phyloP scores from a whole-genome alignment of 64 coral and sea anemone genomes.

The Montipora efflorescens region DNA sequence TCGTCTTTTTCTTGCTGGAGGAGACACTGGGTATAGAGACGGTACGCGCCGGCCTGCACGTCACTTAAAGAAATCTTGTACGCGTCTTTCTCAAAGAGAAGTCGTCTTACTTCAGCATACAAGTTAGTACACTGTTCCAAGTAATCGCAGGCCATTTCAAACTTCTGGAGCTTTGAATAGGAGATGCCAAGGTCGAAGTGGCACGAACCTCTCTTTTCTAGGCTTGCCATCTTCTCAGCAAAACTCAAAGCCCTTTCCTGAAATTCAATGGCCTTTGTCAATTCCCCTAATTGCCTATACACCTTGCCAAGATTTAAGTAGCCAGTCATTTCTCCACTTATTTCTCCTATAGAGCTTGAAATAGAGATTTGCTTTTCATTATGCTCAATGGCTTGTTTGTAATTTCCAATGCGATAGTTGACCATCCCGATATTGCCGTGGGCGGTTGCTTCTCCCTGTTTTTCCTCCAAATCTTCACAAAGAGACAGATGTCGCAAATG shows the following conservation, averaged over 20 bases:
- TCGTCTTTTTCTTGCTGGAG: conserved; percentile 33
- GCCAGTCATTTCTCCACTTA: conserved; percentile 15
- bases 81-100: conserved; percentile 24
- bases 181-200: conserved; percentile 23
- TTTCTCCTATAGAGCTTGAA: conserved; percentile 33
- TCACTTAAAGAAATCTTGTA: conserved; percentile 42
- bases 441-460: conserved; percentile 45
- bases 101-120: conserved; percentile 31
- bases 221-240: conserved; percentile 15
- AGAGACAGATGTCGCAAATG: conserved; percentile 25
- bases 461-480: conserved; percentile 40
- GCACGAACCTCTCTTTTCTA: conserved; percentile 15
- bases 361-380: conserved; percentile 49
- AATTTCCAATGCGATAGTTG: conserved; percentile 40
- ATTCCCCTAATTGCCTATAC: background rate
- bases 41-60: conserved; percentile 23
- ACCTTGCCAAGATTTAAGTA: conserved; percentile 37
- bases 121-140: conserved; percentile 5
- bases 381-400: conserved; percentile 15
- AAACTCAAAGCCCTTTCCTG: conserved; percentile 32
- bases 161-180: conserved; percentile 19
- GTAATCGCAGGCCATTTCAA: conserved; percentile 10
- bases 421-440: conserved; percentile 38
- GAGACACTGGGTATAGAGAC: conserved; percentile 42
- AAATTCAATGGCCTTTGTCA: conserved; percentile 15